Conservation (phyloP, 1,140 invertebrate genomes). For the Caenorhabditis briggsae region DNA sequence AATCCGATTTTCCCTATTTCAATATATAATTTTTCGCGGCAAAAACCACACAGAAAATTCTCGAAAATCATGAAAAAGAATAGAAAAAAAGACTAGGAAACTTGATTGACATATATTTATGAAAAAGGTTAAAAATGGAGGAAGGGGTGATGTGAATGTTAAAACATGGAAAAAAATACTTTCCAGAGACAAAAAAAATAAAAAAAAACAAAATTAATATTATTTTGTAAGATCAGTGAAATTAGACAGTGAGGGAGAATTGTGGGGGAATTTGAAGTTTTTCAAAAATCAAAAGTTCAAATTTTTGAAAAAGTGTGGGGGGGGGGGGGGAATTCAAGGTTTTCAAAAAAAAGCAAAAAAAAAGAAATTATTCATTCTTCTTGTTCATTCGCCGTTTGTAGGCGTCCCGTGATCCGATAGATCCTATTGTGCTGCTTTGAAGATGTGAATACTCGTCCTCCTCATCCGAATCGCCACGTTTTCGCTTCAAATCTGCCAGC, state of each 20-base stretch:
- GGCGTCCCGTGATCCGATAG: slow-evolving; percentile 67
- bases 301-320: no score
- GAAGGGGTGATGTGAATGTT: no score
- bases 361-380: slow-evolving; percentile 36
- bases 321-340: not conserved
- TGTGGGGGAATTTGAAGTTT: not conserved
- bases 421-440: not conserved
- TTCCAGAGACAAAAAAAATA: no score
- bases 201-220: no score
- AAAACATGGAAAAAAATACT: no score
- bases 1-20: no score
- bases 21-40: no score
- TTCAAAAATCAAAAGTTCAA: not conserved
- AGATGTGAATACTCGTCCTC: slow-evolving; percentile 58
- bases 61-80: no score
- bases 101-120: no score
- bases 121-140: no score
- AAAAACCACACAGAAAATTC: no score
- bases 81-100: no score
- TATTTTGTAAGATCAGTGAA: not conserved
- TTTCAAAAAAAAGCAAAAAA: not conserved
- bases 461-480: slow-evolving; percentile 49
- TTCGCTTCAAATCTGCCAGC: slow-evolving; percentile 37
- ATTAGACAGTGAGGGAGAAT: not conserved
- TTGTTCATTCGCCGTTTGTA: slow-evolving; percentile 75